phyloP scores from a whole-genome alignment of 1,140 invertebrate species.

The Drosophila pandora region DNA sequence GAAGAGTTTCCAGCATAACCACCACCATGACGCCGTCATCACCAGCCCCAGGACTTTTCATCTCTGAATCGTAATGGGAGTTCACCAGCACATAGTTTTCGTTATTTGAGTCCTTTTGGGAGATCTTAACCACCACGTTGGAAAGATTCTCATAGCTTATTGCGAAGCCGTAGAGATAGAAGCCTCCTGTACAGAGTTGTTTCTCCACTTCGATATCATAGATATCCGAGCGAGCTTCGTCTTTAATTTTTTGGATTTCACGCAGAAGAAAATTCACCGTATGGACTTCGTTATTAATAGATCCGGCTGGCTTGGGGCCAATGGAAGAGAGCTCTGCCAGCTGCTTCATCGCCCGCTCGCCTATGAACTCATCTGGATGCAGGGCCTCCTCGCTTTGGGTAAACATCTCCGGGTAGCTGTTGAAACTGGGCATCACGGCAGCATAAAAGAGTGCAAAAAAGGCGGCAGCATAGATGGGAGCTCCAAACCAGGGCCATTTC shows the following conservation, averaged over 20 bases:
- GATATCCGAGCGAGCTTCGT: conserved; percentile 81
- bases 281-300: conserved; percentile 87
- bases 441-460: conserved; percentile 74
- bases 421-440: conserved; percentile 69
- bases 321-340: conserved; percentile 88
- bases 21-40: conserved; percentile 97
- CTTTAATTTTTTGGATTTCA: conserved; percentile 62
- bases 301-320: conserved; percentile 88
- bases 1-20: conserved; percentile 94
- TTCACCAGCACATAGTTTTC: conserved; percentile 91
- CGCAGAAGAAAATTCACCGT: conserved; percentile 85
- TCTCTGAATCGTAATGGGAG: conserved; percentile 96
- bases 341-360: conserved; percentile 77
- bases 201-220: conserved; percentile 75
- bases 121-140: conserved; percentile 92
- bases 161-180: conserved; percentile 91
- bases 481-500: conserved; percentile 75
- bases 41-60: conserved; percentile 91
- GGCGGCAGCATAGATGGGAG: conserved; percentile 63
- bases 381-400: conserved; percentile 51
- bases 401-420: conserved; percentile 70
- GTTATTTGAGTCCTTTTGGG: conserved; percentile 82
- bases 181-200: conserved; percentile 86
- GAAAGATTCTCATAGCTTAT: conserved; percentile 88
- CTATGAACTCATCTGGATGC: conserved; percentile 75